Evolutionary conservation across 2,888 invertebrate species (phyloP), one percentile per base, ranked within the genome.

Genomic region (Cephus sareptanus): DNA sequence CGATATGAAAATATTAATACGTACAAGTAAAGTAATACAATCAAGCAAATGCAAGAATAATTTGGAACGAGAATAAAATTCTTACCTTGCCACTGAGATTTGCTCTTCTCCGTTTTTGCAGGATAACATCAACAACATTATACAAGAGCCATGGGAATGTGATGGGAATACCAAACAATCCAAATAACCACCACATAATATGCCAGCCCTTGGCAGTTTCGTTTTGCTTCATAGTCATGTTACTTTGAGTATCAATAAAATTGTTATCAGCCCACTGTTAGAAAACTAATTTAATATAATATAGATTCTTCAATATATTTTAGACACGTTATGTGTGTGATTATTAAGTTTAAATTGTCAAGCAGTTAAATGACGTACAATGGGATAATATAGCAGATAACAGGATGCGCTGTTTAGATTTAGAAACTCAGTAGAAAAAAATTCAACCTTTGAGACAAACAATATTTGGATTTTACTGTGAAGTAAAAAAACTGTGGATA

Each of bases 81-180:
- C 31, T 69, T 87, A 91, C 91, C 88, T 92, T 91, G 56, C 86
- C 89, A 34, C 82, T 82, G 3, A 92, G 87, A 11, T 77, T 79
- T 9, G 81, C 77, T 78, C 81, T 87, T 75, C 81, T 85, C 13
- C 84, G 85, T 74, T 88, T 91, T 15, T 82, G 84, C 37, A 85
- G 81, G 37, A 90, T 78, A 4, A 86, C 82, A 77, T 85, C 81
- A 70, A 87, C 81, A 13, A 89, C 76, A 76, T 89, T 85, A 81
- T 89, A 91, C 74, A 90, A 79, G 4, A 91, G 56, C 89, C 90
- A 91, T 56, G 91, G 91, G 35, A 92, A 80, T 13, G 88, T 86
- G 37, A 92, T 83, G 34, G 92, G 90, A 76, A 91, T 83, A 15
- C 91, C 91, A 79, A 91, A 85, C 69, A 90, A 81, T 31, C 88